phyloP scores from a whole-genome alignment of 2,888 invertebrate genomes.

The Coelinius sp. region DNA sequence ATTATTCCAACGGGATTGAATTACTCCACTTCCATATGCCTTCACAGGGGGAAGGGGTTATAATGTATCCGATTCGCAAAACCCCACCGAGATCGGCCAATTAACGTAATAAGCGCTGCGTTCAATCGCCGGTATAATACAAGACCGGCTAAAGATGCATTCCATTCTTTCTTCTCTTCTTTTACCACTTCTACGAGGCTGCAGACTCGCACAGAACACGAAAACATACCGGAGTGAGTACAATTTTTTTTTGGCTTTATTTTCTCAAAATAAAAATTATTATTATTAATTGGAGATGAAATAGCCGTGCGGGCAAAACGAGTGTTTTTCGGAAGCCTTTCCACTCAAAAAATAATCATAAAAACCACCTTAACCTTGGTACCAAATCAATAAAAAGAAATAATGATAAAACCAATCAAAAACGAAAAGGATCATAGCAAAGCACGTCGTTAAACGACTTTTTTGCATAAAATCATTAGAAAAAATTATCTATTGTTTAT shows the following conservation, averaged over 20 bases:
- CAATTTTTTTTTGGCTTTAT: neutral
- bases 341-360: no score
- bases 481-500: no score
- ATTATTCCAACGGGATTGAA: conserved; percentile 15
- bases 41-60: neutral
- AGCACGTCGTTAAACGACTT: no score
- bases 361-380: no score
- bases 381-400: no score
- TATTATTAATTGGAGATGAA: no score
- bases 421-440: no score
- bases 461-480: no score
- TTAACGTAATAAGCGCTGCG: conserved; percentile 38
- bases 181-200: neutral
- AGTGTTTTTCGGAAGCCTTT: no score
- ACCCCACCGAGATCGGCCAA: conserved; percentile 34
- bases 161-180: conserved; percentile 26
- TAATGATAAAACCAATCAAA: no score
- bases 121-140: conserved; percentile 31
- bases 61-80: conserved; percentile 26
- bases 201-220: conserved; percentile 6
- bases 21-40: conserved; percentile 19
- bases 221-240: neutral
- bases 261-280: no score
- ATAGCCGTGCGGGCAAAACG: no score
- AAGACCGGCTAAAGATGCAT: conserved; percentile 26